A percentile compares a stretch with the other conserved stretches of the same genome.
These are phyloP conservation scores for Hyla sarda DNA, from an alignment of 2,113 vertebrate genomes.

Conservation along the genomic window DNA sequence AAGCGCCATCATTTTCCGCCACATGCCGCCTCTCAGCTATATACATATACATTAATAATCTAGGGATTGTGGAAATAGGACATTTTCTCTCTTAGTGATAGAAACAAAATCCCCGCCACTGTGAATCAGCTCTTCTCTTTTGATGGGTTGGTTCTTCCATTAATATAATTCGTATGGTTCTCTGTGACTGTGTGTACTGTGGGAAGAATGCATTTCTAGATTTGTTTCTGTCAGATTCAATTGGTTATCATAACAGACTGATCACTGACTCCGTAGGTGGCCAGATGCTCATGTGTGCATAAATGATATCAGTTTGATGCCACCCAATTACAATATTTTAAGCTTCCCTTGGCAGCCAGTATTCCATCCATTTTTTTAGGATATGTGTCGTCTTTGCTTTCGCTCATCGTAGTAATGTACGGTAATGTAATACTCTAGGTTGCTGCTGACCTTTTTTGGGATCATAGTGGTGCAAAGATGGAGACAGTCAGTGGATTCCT, in stretches of 20 bases:
- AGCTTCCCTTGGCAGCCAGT: background rate
- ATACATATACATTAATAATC: conserved; percentile 29
- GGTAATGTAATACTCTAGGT: too few species aligned
- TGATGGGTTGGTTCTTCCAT: too few species aligned
- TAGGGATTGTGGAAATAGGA: conserved; percentile 46
- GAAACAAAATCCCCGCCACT: conserved; percentile 42
- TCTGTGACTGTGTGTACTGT: background rate
- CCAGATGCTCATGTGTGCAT: conserved; percentile 32
- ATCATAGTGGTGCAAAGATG: too few species aligned
- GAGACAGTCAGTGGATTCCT: too few species aligned
- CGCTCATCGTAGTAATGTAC: background rate
- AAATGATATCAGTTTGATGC: conserved; percentile 9
- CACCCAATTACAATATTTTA: conserved; percentile 9
- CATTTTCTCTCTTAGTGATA: conserved; percentile 32
- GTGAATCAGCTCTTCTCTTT: conserved; percentile 24
- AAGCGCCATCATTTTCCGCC: background rate
- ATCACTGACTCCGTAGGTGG: conserved; percentile 36
- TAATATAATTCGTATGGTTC: background rate
- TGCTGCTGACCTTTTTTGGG: too few species aligned
- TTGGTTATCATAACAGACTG: conserved; percentile 40
- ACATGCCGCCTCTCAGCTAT: background rate
- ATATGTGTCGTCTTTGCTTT: background rate
- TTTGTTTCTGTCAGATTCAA: conserved; percentile 45
- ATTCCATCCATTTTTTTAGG: background rate
- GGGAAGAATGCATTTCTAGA: conserved; percentile 13